phyloP scores from a whole-genome alignment of 2,113 vertebrate species.

The Rallus limicola region DNA sequence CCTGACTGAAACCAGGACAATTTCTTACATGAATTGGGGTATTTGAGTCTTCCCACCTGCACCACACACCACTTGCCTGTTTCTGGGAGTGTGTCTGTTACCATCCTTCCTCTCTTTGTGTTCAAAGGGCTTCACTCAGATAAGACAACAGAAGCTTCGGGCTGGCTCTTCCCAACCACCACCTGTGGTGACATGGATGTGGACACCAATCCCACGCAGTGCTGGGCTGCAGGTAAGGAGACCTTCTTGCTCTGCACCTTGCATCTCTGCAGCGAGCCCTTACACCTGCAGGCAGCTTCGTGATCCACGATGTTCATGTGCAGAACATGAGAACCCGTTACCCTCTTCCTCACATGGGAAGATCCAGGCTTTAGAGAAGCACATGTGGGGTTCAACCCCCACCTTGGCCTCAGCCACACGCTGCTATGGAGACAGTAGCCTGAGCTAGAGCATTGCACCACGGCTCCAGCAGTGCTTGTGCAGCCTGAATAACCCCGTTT shows the following conservation, averaged over 20 bases:
- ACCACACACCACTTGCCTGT: too few species aligned
- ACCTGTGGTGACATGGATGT: not conserved
- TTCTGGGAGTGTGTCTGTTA: not conserved
- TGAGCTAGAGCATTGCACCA: not conserved
- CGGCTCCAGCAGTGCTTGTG: not conserved
- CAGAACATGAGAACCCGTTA: not conserved
- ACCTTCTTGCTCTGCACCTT: not conserved
- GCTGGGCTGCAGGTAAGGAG: not conserved
- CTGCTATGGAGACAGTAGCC: slow-evolving; percentile 25
- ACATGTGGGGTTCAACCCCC: not conserved
- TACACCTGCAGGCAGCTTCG: not conserved
- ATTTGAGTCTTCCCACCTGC: not conserved
- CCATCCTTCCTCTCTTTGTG: not conserved
- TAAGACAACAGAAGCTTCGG: not conserved
- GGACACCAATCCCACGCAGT: not conserved
- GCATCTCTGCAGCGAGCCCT: not conserved
- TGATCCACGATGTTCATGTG: not conserved
- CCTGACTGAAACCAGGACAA: too few species aligned
- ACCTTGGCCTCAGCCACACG: not conserved
- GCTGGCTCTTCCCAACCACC: not conserved
- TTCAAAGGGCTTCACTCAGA: not conserved
- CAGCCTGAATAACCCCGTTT: not conserved
- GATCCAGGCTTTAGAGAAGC: not conserved
- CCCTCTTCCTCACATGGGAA: not conserved
- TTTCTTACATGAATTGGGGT: not conserved